Evolutionary conservation across 2,888 invertebrate species (phyloP), one percentile per base, ranked within the genome.

Genomic region (Pterobdella sp.): DNA sequence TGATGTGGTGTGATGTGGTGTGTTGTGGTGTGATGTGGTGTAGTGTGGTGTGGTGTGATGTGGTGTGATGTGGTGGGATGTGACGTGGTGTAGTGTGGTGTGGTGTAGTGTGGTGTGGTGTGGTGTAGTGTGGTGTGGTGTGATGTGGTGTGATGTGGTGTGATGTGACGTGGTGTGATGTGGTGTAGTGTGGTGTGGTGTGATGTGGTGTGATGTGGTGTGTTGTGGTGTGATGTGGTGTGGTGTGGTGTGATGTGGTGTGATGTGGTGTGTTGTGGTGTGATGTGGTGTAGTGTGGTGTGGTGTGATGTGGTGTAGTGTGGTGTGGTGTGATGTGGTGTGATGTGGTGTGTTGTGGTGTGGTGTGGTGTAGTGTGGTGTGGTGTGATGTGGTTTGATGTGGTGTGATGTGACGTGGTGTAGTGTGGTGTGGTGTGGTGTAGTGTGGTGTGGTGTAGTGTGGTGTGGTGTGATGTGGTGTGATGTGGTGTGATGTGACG

Each of bases 41-140:
- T n/a, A n/a, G n/a, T n/a, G n/a, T n/a, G n/a, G n/a, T n/a, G n/a
- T 42, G 49, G 49, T 42, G 49, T 7, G 49, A 42, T 7, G 22
- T 7, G 49, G 49, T 42, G 49, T 7, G 49, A 42, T 7, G 22
- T 42, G 49, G 49, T 42, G 49, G 49, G 49, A 67, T 14, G n/a
- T n/a, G n/a, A n/a, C n/a, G n/a, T 31, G 68, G n/a, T 64, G 56
- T 72, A 14, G 72, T 72, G 72, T 72, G 36, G 72, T 72, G 63
- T 72, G 63, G 72, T 72, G 72, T 72, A 64, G 72, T 72, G 72
- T 72, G 72, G 72, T 72, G 63, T 72, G 72, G 72, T 72, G 72
- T 72, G 72, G 72, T 72, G 63, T 64, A 64, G 65, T 66, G 72
- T 72, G 49, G 72, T 66, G 65, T 72, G 64, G 72, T 72, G 63